These are phyloP conservation scores for Sclerodermus sp. DNA, from an alignment of 2,888 invertebrate genomes.

Conservation along the genomic window DNA sequence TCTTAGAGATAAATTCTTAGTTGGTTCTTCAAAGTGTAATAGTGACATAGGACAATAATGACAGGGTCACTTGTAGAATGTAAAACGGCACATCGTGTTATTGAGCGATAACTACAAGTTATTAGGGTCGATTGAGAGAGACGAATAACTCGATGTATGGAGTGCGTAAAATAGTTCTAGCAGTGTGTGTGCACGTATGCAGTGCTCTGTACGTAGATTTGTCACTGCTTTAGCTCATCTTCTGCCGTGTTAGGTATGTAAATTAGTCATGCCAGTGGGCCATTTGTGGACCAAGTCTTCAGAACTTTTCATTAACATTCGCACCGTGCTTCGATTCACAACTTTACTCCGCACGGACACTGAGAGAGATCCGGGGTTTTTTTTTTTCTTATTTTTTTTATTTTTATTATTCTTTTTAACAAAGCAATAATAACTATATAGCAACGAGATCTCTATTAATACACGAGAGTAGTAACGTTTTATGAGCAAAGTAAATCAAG, in stretches of 20 bases:
- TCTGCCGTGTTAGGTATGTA: slow-evolving; percentile 26
- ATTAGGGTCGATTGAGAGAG: slow-evolving; percentile 52
- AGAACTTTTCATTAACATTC: slow-evolving; percentile 25
- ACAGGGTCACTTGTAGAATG: slow-evolving; percentile 29
- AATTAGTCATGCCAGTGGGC: slow-evolving; percentile 25
- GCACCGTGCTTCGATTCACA: slow-evolving; percentile 9
- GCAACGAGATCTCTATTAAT: too few species aligned
- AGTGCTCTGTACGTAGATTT: slow-evolving; percentile 17
- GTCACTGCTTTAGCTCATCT: slow-evolving; percentile 22
- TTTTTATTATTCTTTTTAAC: too few species aligned
- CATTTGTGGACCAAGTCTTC: slow-evolving; percentile 10
- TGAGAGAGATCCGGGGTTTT: too few species aligned
- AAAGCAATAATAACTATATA: too few species aligned
- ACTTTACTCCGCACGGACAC: neutral
- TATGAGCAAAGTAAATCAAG: too few species aligned
- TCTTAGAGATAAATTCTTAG: too few species aligned
- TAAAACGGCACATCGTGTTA: slow-evolving; percentile 34
- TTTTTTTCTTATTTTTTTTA: too few species aligned
- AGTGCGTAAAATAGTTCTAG: slow-evolving; percentile 30
- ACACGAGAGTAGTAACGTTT: too few species aligned
- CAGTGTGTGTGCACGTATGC: slow-evolving; percentile 26
- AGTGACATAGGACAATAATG: slow-evolving; percentile 14
- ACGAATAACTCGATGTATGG: slow-evolving; percentile 35
- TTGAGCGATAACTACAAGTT: slow-evolving; percentile 41
- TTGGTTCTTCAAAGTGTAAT: neutral